A percentile compares a stretch with the other conserved stretches of the same genome.
phyloP scores from a whole-genome alignment of 1,140 invertebrate genomes.

The Hormaphis cornu region DNA sequence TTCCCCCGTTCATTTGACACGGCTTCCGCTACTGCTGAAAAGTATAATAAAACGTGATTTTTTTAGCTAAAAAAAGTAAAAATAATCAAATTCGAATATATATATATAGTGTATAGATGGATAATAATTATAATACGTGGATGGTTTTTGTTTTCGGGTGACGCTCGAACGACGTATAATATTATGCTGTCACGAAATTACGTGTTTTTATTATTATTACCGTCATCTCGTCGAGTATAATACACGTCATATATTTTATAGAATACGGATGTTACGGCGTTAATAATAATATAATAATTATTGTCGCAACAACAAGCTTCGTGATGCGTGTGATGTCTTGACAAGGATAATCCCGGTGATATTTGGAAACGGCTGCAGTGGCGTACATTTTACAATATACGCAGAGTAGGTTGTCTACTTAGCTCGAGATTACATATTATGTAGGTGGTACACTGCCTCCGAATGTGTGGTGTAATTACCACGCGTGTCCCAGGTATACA shows the following conservation, averaged over 20 bases:
- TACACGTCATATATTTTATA: too few species aligned
- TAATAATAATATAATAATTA: not conserved
- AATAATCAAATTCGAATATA: too few species aligned
- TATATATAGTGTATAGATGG: too few species aligned
- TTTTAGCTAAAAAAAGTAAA: too few species aligned
- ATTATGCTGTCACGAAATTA: not conserved
- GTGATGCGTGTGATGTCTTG: not conserved
- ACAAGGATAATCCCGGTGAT: constrained; percentile 24
- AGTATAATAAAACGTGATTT: too few species aligned
- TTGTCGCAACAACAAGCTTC: not conserved
- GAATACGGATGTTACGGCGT: not conserved
- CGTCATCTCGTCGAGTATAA: too few species aligned
- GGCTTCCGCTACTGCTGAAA: too few species aligned
- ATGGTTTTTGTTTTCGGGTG: not conserved
- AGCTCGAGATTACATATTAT: constrained; percentile 13
- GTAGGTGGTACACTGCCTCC: too few species aligned
- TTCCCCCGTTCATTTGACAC: too few species aligned
- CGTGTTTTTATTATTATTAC: not conserved
- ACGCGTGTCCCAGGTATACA: not conserved
- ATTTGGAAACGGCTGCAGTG: not conserved
- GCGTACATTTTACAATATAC: not conserved
- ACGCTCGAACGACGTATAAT: too few species aligned
- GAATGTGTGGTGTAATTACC: constrained; percentile 22
- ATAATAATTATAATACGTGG: too few species aligned
- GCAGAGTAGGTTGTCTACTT: constrained; percentile 17